Base-by-base conservation (phyloP, 2,797 vertebrate species). In the Eulemur coronatus region DNA sequence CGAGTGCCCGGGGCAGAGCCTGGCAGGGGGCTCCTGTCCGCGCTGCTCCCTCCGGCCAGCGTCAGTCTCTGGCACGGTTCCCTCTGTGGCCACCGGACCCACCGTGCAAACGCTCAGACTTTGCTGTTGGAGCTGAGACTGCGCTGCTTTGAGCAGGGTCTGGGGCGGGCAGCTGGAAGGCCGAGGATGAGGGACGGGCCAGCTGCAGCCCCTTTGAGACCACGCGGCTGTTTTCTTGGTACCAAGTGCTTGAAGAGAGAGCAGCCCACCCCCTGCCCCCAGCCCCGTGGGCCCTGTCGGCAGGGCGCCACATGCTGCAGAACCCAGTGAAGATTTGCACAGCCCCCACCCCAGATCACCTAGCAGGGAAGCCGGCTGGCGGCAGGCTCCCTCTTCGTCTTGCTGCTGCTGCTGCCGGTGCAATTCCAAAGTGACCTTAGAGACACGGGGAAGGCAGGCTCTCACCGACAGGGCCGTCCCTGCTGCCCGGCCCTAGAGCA, bases 221-320 rank as follows among this genome's bases (percentile, higher is more conserved):
- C 99, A 97, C 98, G 97, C 98, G 98, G 99, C 98, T 99, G 98
- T 98, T 98, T 98, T 97, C 98, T 98, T 97, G 86, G 96, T 97
- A 97, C 97, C 98, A 97, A 99, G 99, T 99, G 99, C 99, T 99
- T 99, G 99, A 99, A 99, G 99, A 99, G 99, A 99, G 98, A 99
- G 98, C 18, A 8, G 59, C 26, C 61, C 46, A 98, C 98, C 98
- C 98, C 97, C 98, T 2, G 24, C 13, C 76, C 73, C 8, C 13
- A 5, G 13, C 41, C 33, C 50, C 0, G 98, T 98, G 99, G 98
- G 98, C 99, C 99, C 98, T 95, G 98, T 99, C 98, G 98, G 97
- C 97, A 96, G 98, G 98, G 98, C 97, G 93, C 98, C 97, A 97
- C 63, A 94, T 94, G 97, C 98, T 97, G 94, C 97, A 98, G 98